Evolutionary conservation across 2,888 invertebrate species (phyloP).

Genomic region (Limnephilus rhombicus): DNA sequence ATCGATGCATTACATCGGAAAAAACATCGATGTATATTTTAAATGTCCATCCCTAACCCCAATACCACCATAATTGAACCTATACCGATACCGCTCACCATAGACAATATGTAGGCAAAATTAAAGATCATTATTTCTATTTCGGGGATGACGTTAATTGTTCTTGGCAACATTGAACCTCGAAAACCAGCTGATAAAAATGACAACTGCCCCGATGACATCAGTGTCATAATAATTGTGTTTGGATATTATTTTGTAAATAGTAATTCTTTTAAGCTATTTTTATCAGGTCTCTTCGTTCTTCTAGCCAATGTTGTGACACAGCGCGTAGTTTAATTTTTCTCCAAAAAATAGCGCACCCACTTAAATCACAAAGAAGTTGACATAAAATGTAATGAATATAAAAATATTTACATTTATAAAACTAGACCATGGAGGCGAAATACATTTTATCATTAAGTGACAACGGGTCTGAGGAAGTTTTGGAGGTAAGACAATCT

Average conservation of each 20-base stretch:
- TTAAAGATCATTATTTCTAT: not conserved
- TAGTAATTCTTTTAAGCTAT: slow-evolving; percentile 20
- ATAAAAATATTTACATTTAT: slow-evolving; percentile 68
- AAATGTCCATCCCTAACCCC: too few species aligned
- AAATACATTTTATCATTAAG: slow-evolving; percentile 74
- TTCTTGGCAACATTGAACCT: not conserved
- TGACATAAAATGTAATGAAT: slow-evolving; percentile 14
- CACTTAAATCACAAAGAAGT: not conserved
- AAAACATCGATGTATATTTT: too few species aligned
- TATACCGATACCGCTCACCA: not conserved
- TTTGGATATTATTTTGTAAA: slow-evolving; percentile 38
- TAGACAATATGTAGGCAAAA: not conserved
- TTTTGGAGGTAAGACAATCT: slow-evolving; percentile 71
- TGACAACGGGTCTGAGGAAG: slow-evolving; percentile 71
- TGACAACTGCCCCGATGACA: slow-evolving; percentile 23
- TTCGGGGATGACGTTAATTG: not conserved
- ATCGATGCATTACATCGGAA: too few species aligned
- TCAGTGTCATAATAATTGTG: slow-evolving; percentile 36
- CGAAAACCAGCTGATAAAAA: slow-evolving; percentile 29
- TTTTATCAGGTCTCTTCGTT: slow-evolving; percentile 33
- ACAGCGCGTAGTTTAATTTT: slow-evolving; percentile 14
- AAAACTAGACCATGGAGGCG: slow-evolving; percentile 70
- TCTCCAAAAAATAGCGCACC: not conserved
- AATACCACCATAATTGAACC: too few species aligned
- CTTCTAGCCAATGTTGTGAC: not conserved